Evolutionary conservation across 2,888 invertebrate species (phyloP).

Genomic region (Rosalia funebris): DNA sequence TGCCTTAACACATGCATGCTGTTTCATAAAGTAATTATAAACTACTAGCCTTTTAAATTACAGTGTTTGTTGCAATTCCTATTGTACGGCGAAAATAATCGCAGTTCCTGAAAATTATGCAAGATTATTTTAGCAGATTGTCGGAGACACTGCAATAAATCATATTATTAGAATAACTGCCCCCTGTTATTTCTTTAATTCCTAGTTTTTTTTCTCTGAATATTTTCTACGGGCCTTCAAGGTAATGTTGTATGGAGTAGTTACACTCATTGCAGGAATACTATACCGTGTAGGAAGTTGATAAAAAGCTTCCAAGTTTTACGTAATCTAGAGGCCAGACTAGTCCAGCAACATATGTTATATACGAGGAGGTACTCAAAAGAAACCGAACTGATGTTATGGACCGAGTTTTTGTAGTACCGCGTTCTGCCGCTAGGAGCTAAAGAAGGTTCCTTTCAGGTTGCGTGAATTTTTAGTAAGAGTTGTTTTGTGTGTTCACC

Average conservation of each 20-base stretch:
- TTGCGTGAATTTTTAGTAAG: too few species aligned
- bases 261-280: not conserved
- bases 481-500: too few species aligned
- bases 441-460: too few species aligned
- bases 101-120: constrained; percentile 43
- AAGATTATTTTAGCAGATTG: constrained; percentile 41
- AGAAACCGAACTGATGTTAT: too few species aligned
- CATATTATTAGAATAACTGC: constrained; percentile 33
- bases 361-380: too few species aligned
- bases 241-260: too few species aligned
- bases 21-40: constrained; percentile 46
- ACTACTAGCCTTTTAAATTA: constrained; percentile 41
- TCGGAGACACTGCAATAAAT: constrained; percentile 32
- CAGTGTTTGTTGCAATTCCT: constrained; percentile 42
- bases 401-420: too few species aligned
- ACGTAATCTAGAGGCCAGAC: too few species aligned
- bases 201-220: not conserved
- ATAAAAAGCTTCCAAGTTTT: too few species aligned
- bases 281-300: not conserved
- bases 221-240: not conserved
- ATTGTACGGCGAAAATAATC: constrained; percentile 41
- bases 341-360: too few species aligned
- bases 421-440: too few species aligned
- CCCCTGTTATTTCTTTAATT: constrained; percentile 18
- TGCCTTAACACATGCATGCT: constrained; percentile 44